Percentiles rank a stretch among this genome's conserved stretches.
Conservation (phyloP, 2,888 invertebrate species). For the Seira musarum region DNA sequence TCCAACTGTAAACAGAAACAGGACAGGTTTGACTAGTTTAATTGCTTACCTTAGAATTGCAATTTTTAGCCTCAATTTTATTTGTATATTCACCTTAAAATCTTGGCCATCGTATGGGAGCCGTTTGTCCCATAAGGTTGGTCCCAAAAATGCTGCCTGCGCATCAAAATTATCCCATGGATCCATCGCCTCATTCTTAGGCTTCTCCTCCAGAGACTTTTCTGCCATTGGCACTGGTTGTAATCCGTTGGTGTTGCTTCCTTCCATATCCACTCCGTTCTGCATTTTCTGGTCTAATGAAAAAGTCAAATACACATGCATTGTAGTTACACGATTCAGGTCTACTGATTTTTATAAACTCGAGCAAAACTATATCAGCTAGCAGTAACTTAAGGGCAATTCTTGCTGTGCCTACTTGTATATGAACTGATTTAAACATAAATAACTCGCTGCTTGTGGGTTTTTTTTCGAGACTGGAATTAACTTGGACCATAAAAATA, state of each 20-base stretch:
- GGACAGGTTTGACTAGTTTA: too few species aligned
- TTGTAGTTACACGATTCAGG: background rate
- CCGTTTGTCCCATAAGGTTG: slow-evolving; percentile 96
- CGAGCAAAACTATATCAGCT: background rate
- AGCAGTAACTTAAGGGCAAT: too few species aligned
- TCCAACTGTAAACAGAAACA: slow-evolving; percentile 77
- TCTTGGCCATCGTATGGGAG: slow-evolving; percentile 89
- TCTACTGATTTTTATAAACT: background rate
- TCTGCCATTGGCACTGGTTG: slow-evolving; percentile 37
- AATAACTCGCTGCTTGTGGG: too few species aligned
- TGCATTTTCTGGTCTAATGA: slow-evolving; percentile 45
- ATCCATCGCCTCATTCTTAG: slow-evolving; percentile 63
- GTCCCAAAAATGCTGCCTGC: slow-evolving; percentile 95
- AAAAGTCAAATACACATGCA: background rate
- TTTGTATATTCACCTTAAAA: slow-evolving; percentile 84
- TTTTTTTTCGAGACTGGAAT: too few species aligned
- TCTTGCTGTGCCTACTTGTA: too few species aligned
- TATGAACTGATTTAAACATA: too few species aligned
- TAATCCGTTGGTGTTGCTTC: background rate
- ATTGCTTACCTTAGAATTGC: too few species aligned
- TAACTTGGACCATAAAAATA: too few species aligned
- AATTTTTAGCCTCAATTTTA: background rate
- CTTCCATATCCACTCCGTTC: slow-evolving; percentile 31
- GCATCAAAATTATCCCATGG: slow-evolving; percentile 82
- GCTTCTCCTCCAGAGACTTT: slow-evolving; percentile 59